Percentiles rank a stretch among this genome's conserved stretches.
Evolutionary conservation across 2,888 invertebrate species (phyloP).

Genomic region (Adelphocoris suturalis): DNA sequence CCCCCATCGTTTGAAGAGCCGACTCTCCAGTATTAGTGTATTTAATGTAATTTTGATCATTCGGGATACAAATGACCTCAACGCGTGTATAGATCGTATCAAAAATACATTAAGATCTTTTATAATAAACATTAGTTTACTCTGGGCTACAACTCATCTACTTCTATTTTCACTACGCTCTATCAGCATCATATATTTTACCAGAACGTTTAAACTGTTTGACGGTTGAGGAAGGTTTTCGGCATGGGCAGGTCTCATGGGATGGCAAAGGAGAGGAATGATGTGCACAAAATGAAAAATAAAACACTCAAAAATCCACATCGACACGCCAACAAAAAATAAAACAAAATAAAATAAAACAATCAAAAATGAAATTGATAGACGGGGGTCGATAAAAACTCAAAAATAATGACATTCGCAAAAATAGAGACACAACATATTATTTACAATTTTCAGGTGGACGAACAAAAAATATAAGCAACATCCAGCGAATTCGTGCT

Average conservation of each 20-base stretch:
- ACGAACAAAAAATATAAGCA: slow-evolving; percentile 26
- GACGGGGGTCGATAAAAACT: neutral
- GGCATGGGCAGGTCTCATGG: slow-evolving; percentile 48
- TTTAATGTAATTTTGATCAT: too few species aligned
- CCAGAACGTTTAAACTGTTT: slow-evolving; percentile 11
- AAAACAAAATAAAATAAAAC: slow-evolving; percentile 11
- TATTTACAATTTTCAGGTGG: slow-evolving; percentile 21
- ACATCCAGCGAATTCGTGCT: slow-evolving; percentile 53
- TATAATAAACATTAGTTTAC: neutral
- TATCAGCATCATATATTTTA: slow-evolving; percentile 44
- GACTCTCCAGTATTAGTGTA: too few species aligned
- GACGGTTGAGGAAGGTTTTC: slow-evolving; percentile 33
- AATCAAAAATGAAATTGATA: neutral
- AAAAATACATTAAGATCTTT: neutral
- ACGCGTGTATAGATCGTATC: neutral
- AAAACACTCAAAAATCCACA: slow-evolving; percentile 46
- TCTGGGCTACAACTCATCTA: slow-evolving; percentile 13
- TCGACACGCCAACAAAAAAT: neutral
- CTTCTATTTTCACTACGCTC: slow-evolving; percentile 14
- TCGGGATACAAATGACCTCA: too few species aligned
- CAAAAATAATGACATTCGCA: slow-evolving; percentile 48
- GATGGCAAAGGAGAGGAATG: slow-evolving; percentile 21
- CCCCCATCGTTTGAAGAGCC: too few species aligned
- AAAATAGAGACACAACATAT: slow-evolving; percentile 20
- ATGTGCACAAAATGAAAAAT: slow-evolving; percentile 35